Evolutionary conservation across 2,888 invertebrate species (phyloP).

Genomic region (Synergus laeviventris): DNA sequence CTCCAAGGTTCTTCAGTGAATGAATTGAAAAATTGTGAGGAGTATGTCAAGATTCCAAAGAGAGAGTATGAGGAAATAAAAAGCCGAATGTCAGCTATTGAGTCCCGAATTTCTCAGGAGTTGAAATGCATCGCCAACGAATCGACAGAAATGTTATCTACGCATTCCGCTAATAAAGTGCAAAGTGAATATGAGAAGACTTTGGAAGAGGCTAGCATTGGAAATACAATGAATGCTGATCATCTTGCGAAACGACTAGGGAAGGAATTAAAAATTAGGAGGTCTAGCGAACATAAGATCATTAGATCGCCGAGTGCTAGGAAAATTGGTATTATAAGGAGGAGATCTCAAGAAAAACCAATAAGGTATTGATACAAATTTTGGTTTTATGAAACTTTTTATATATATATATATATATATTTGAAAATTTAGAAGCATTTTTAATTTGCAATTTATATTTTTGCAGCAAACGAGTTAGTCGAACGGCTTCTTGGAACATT

Average conservation of each 20-base stretch:
- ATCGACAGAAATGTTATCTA: constrained; percentile 58
- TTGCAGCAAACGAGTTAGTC: constrained; percentile 68
- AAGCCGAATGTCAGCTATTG: constrained; percentile 85
- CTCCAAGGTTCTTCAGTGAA: not conserved
- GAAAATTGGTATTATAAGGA: constrained; percentile 86
- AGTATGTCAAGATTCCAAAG: constrained; percentile 85
- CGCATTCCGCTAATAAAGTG: constrained; percentile 81
- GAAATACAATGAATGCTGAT: constrained; percentile 82
- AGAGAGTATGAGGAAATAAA: constrained; percentile 88
- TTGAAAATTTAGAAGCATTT: not conserved
- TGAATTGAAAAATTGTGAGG: constrained; percentile 71
- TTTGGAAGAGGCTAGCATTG: constrained; percentile 82
- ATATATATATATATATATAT: constrained; percentile 12
- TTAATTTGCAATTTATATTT: not conserved
- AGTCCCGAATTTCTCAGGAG: constrained; percentile 83
- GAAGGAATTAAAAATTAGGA: constrained; percentile 85
- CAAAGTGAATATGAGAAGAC: constrained; percentile 86
- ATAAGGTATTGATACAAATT: constrained; percentile 57
- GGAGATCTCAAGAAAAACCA: constrained; percentile 82
- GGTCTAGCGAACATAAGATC: constrained; percentile 83
- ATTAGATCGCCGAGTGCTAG: constrained; percentile 89
- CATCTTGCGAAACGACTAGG: constrained; percentile 84
- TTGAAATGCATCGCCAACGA: constrained; percentile 74
- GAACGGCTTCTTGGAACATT: constrained; percentile 83
- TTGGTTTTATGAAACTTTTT: not conserved